Evolutionary conservation across 2,113 vertebrate species (phyloP).

Genomic region (Taurulus bubalis): DNA sequence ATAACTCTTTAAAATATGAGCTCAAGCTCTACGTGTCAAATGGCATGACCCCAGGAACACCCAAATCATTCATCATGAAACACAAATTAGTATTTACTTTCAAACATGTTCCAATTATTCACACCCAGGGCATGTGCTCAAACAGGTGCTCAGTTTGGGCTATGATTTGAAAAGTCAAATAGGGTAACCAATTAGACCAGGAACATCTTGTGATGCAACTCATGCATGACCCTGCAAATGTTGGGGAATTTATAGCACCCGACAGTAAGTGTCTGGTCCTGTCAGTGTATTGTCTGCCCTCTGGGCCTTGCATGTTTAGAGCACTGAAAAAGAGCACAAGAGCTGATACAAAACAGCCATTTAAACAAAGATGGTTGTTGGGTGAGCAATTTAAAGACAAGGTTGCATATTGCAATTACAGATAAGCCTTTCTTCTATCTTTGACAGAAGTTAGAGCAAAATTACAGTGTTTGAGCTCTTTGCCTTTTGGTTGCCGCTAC

Average conservation of each 20-base stretch:
- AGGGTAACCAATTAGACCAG: background rate
- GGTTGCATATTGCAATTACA: background rate
- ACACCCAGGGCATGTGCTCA: background rate
- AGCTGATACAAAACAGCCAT: background rate
- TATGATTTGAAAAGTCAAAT: background rate
- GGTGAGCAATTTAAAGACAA: too few relatives aligned
- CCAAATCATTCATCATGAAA: background rate
- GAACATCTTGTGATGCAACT: background rate
- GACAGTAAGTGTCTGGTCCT: background rate
- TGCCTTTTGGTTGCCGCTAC: background rate
- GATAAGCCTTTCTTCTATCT: background rate
- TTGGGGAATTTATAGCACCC: background rate
- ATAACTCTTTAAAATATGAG: background rate
- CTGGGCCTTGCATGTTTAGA: background rate
- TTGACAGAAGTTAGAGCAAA: background rate
- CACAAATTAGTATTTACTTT: background rate
- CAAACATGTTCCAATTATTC: too few relatives aligned
- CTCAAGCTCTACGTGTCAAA: background rate
- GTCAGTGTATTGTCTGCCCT: background rate
- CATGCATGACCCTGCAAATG: constrained; percentile 10
- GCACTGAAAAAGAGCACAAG: background rate
- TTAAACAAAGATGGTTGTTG: too few relatives aligned
- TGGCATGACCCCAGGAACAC: background rate
- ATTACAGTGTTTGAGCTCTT: background rate
- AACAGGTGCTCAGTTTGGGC: background rate